Conservation (phyloP, 2,888 invertebrate genomes). For the Chalcosyrphus nemorum region DNA sequence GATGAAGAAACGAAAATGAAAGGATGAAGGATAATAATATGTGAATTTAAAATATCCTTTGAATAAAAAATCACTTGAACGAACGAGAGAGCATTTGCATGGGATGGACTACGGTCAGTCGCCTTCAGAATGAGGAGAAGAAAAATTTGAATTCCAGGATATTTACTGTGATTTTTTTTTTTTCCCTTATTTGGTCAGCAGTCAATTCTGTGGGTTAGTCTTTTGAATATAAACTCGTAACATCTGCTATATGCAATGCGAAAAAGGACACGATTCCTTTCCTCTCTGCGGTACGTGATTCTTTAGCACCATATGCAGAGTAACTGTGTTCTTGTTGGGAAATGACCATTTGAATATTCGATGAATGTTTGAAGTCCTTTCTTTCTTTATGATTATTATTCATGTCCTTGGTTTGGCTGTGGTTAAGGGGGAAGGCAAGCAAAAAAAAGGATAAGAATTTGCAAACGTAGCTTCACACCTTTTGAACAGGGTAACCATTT, state of each 20-base stretch:
- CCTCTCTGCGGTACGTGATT: slow-evolving; percentile 68
- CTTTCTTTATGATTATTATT: slow-evolving; percentile 65
- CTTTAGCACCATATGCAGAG: slow-evolving; percentile 59
- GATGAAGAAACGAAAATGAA: no score
- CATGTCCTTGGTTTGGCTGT: slow-evolving; percentile 51
- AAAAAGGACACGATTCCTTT: slow-evolving; percentile 55
- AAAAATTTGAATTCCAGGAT: slow-evolving; percentile 64
- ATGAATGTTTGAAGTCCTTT: slow-evolving; percentile 56
- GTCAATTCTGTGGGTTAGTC: background rate
- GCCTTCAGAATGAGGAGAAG: no score
- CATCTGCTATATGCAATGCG: slow-evolving; percentile 50
- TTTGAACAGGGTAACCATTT: slow-evolving; percentile 61
- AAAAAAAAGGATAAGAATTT: slow-evolving; percentile 56
- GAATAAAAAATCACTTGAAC: slow-evolving; percentile 63
- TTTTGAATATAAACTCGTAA: slow-evolving; percentile 46
- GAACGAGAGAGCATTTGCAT: slow-evolving; percentile 61
- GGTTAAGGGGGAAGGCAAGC: no score
- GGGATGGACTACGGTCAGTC: slow-evolving; percentile 41
- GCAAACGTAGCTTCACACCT: slow-evolving; percentile 70
- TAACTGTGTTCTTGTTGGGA: slow-evolving; percentile 24
- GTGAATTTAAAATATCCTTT: slow-evolving; percentile 55
- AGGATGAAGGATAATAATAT: slow-evolving; percentile 44
- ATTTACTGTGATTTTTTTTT: slow-evolving; percentile 68
- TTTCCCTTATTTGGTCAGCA: background rate
- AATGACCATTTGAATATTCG: slow-evolving; percentile 73